These are phyloP conservation scores for Gymnobelideus leadbeateri DNA, from an alignment of 2,113 vertebrate species.

Conservation along the genomic window DNA sequence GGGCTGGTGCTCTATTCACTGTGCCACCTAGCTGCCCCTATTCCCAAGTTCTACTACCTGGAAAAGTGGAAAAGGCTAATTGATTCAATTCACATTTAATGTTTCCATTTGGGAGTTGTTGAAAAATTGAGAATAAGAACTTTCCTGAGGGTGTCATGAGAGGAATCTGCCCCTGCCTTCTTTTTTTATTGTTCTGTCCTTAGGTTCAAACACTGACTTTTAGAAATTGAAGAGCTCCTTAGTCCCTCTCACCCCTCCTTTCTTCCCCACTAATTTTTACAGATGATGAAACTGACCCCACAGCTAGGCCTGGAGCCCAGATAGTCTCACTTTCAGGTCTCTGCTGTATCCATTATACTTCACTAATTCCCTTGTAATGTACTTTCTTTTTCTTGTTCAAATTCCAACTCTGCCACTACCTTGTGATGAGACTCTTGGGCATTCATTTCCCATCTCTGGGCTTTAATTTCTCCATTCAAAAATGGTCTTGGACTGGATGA, in stretches of 20 bases:
- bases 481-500: background rate
- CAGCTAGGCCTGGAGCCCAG: background rate
- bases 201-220: background rate
- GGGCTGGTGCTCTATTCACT: too few relatives aligned
- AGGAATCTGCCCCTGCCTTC: background rate
- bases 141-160: background rate
- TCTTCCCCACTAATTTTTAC: background rate
- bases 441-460: background rate
- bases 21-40: background rate
- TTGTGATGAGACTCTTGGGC: background rate
- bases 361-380: background rate
- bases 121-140: background rate
- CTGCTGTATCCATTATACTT: background rate
- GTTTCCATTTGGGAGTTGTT: background rate
- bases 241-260: background rate
- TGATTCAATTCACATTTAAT: background rate
- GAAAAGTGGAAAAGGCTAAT: background rate
- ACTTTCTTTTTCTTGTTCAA: background rate
- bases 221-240: background rate
- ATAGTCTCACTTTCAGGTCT: background rate
- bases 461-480: background rate
- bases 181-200: background rate
- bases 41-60: background rate
- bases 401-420: background rate
- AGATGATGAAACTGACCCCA: background rate